These are phyloP conservation scores for Rhincodon typus DNA, from an alignment of 2,797 vertebrate genomes.

Conservation along the genomic window DNA sequence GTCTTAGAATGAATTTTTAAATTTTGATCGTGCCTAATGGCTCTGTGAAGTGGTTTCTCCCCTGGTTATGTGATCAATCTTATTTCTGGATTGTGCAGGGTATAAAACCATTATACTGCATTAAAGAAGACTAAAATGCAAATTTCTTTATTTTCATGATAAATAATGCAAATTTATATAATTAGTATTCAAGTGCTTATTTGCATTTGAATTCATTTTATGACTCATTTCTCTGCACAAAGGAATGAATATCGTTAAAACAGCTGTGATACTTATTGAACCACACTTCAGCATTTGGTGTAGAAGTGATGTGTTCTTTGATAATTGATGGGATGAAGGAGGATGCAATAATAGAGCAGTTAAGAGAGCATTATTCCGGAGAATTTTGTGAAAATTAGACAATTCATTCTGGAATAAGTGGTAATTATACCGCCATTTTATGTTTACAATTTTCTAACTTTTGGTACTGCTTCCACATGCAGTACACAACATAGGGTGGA, in stretches of 20 bases:
- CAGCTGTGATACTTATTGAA: conserved; percentile 14
- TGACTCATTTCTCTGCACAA: conserved; percentile 27
- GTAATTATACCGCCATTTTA: background rate
- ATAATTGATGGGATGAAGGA: background rate
- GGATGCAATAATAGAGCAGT: background rate
- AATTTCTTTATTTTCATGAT: conserved; percentile 10
- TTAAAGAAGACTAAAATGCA: background rate
- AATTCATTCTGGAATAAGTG: background rate
- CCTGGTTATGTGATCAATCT: background rate
- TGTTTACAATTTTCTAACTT: background rate
- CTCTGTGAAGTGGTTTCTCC: background rate
- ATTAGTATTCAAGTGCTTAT: conserved; percentile 34
- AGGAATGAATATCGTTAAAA: conserved; percentile 20
- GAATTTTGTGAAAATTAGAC: background rate
- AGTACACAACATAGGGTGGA: too few relatives aligned
- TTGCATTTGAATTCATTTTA: conserved; percentile 20
- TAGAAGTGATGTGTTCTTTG: background rate
- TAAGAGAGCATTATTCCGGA: background rate
- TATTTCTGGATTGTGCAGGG: background rate
- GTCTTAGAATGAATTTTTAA: background rate
- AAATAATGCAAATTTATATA: conserved; percentile 26
- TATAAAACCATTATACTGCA: background rate
- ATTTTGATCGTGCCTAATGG: conserved; percentile 6
- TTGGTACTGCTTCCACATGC: background rate
- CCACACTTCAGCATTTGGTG: background rate